Evolutionary conservation across 2,113 vertebrate genomes (phyloP).

Genomic region (Haliaeetus leucogaster): DNA sequence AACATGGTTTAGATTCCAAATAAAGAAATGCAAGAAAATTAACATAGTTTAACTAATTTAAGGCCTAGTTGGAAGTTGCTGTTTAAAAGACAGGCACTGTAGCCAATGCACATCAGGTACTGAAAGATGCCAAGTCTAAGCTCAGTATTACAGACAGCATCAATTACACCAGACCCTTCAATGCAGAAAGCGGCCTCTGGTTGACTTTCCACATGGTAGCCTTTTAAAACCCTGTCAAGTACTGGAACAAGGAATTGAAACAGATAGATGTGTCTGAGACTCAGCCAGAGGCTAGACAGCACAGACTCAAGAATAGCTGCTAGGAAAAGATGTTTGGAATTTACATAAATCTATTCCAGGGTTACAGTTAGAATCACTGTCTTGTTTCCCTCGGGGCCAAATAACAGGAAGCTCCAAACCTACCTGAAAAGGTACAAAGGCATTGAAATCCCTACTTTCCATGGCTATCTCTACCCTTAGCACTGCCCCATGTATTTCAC

Average conservation of each 20-base stretch:
- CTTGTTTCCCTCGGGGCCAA: not conserved
- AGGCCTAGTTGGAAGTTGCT: constrained; percentile 24
- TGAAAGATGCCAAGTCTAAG: not conserved
- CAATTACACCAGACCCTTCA: not conserved
- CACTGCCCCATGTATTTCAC: not conserved
- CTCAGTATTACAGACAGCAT: not conserved
- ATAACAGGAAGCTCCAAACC: not conserved
- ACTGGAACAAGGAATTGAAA: not conserved
- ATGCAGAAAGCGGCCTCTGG: not conserved
- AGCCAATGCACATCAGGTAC: not conserved
- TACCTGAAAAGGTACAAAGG: not conserved
- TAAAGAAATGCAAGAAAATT: not conserved
- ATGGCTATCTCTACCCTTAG: not conserved
- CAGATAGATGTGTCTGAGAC: not conserved
- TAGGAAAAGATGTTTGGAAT: not conserved
- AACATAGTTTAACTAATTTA: not conserved
- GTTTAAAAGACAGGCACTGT: not conserved
- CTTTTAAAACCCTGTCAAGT: not conserved
- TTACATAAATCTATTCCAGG: not conserved
- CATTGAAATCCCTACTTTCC: not conserved
- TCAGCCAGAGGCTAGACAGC: not conserved
- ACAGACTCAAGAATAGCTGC: not conserved
- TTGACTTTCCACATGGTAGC: not conserved
- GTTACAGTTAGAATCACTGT: not conserved
- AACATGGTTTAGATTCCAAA: not conserved